Evolutionary conservation across 2,113 vertebrate genomes (phyloP), one percentile per base, ranked within the genome.

Genomic region (Regulus satrapa): DNA sequence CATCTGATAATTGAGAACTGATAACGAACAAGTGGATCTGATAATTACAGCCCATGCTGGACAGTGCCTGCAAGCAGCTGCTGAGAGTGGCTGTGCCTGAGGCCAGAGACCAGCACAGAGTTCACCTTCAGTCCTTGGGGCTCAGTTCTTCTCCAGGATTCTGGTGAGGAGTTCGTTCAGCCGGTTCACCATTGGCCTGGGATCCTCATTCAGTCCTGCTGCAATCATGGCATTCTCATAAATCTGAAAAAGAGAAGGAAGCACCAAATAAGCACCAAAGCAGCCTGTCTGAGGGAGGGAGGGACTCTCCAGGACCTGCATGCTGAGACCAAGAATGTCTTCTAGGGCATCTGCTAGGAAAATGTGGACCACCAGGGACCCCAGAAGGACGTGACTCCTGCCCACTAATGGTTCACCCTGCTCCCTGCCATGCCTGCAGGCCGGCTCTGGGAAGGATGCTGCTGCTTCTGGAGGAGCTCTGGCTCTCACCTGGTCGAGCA

Each of bases 161-260:
- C 97, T 99, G 38, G 98, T 98, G 38, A 99, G 98, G 64, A 99
- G 98, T 12, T 99, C 97, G 1, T 99, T 99, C 55, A 99, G 98
- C 46, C 99, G 98, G 43, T 88, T 97, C 81, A 99, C 99, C 99
- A 99, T 99, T 4, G 99, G 98, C 14, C 99, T 97, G 68, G 99
- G 99, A 76, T 99, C 99, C 3, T 99, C 99, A 3, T 98, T 98
- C 16, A 99, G 98, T 12, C 99, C 99, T 2, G 99, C 99, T 32
- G 99, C 88, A 66, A 99, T 99, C 99, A 99, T 99, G 90, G 99
- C 99, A 8, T 99, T 99, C 96, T 99, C 99, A 21, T 99, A 99
- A 93, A 99, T 99, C 99, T 99, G 98, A 78, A 62, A 51, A 55
- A 94, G 63, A 51, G 14, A 82, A 64, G 63, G 24, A 73, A 83